Evolutionary conservation across 2,888 invertebrate species (phyloP), one percentile per base, ranked within the genome.

Genomic region (Aleiodes leptofemur): DNA sequence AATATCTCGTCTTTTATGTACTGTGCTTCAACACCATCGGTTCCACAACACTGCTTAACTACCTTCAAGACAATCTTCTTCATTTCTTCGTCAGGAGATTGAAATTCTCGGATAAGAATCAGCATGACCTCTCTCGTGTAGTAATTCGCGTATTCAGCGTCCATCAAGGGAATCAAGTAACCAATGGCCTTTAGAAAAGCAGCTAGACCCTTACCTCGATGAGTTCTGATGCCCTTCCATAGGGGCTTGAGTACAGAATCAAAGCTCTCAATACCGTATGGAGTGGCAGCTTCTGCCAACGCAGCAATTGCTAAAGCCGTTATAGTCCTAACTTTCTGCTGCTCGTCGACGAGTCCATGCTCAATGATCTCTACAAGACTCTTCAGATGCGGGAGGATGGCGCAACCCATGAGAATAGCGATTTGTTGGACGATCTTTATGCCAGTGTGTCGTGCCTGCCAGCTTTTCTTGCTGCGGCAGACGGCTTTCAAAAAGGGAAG

Each of bases 351-450:
- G 83, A 99, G 90, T 70, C 98, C 99, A 88, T 99, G 98, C 90
- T 99, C 99, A 88, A 99, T 99, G 89, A 99, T 99, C 92, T 99
- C 99, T 8, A 99, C 99, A 75, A 99, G 92, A 66, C 96, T 97
- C 90, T 98, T 98, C 72, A 99, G 92, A 92, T 99, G 99, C 0
- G 99, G 99, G 80, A 99, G 91, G 83, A 99, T 99, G 38, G 99
- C 99, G 88, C 99, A 99, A 7, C 99, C 99, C 98, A 99, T 99
- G 38, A 99, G 91, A 87, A 99, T 99, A 61, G 99, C 98, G 82
- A 99, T 99, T 91, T 99, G 99, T 89, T 99, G 99, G 0, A 99
- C 99, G 87, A 99, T 99, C 91, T 99, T 99, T 78, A 99, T 99
- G 87, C 99, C 99, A 4, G 98, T 99, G 90, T 99, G 99, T 14